phyloP scores from a whole-genome alignment of 1,140 invertebrate species.

The Zeugodacus cucurbitae region DNA sequence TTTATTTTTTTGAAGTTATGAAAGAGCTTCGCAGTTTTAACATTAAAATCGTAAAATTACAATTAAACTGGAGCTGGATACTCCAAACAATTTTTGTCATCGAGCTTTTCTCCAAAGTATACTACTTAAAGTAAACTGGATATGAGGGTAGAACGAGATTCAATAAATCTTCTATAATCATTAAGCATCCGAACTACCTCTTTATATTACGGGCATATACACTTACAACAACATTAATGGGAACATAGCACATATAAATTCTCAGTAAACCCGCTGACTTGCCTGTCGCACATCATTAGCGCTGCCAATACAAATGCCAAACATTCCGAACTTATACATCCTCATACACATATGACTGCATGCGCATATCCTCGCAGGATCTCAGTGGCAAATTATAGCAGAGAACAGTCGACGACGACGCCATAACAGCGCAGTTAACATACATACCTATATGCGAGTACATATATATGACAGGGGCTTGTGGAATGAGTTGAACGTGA shows the following conservation, averaged over 20 bases:
- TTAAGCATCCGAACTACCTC: background rate
- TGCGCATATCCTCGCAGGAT: background rate
- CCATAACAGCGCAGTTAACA: background rate
- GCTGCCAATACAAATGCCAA: conserved; percentile 6
- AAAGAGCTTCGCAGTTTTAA: no score
- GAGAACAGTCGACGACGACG: background rate
- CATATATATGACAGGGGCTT: background rate
- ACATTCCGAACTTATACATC: background rate
- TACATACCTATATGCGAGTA: background rate
- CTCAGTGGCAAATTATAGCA: background rate
- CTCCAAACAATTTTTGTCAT: no score
- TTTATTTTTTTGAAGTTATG: no score
- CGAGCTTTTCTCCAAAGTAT: no score
- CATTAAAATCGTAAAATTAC: no score
- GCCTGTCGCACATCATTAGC: background rate
- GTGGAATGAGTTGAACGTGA: background rate
- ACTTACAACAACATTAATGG: background rate
- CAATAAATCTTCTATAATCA: no score
- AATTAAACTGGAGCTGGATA: no score
- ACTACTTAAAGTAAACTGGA: no score
- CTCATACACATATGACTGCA: background rate
- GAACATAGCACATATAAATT: background rate
- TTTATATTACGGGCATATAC: background rate
- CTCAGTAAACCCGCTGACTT: background rate
- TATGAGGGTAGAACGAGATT: no score